Percentiles rank a stretch among this genome's conserved stretches.
These are phyloP conservation scores for Ambastaia sidthimunki DNA, from an alignment of 2,797 vertebrate genomes.

Conservation along the genomic window DNA sequence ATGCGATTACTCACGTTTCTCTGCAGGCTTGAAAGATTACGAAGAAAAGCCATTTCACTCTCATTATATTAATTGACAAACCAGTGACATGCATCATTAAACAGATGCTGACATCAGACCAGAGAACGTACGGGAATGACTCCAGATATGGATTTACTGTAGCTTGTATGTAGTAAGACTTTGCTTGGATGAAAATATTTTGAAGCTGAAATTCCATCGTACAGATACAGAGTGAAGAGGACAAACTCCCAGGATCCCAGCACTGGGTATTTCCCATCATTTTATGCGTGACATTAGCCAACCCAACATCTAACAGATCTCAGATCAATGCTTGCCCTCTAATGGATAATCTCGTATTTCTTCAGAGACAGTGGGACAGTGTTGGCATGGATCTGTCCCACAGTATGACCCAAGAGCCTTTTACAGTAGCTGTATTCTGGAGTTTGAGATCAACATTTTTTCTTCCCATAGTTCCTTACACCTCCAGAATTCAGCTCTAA, in stretches of 20 bases:
- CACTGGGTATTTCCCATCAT: neutral
- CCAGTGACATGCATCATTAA: conserved; percentile 41
- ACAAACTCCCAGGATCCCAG: neutral
- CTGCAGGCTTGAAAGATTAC: neutral
- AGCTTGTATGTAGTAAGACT: neutral
- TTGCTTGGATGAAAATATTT: neutral
- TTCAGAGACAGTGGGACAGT: conserved; percentile 20
- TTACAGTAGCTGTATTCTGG: conserved; percentile 24
- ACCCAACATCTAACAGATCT: neutral
- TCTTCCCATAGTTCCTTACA: neutral
- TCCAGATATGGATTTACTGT: conserved; percentile 13
- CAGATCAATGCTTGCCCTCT: conserved; percentile 4
- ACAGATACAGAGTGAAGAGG: neutral
- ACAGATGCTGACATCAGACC: conserved; percentile 14
- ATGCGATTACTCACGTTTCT: neutral
- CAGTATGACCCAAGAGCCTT: conserved; percentile 30
- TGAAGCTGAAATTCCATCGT: neutral
- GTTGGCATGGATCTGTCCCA: conserved; percentile 7
- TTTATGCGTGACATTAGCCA: neutral
- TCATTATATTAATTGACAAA: conserved; percentile 39
- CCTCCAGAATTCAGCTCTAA: conserved; percentile 31
- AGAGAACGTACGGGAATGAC: neutral
- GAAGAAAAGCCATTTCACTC: conserved; percentile 37
- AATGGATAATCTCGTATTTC: conserved; percentile 43
- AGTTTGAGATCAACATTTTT: conserved; percentile 23